Base-by-base conservation (phyloP, 2,797 vertebrate species). In the Chelidonichthys spinosus region DNA sequence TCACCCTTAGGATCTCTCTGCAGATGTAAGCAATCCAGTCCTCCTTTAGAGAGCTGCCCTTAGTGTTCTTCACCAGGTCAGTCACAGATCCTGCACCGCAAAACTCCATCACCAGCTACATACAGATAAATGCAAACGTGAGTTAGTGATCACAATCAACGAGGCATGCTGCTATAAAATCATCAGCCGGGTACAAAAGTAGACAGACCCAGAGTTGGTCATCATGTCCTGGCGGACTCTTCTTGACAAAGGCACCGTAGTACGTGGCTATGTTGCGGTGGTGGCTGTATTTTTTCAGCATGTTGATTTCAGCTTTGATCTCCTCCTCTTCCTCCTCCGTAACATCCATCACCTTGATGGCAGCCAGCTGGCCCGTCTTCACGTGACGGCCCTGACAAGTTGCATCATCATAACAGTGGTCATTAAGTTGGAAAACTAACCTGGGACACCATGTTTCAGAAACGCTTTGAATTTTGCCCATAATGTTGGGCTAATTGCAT, bases 291-390 rank as follows among this genome's bases (percentile, higher is more conserved):
- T 97, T 98, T 88, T 98, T 98, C 84, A 98, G 85, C 97, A 98
- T 98, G 93, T 98, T 98, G 91, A 98, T 98, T 89, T 98, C 97
- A 33, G 97, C 97, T 83, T 98, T 98, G 86, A 98, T 98, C 91
- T 98, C 97, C 78, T 98, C 97, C 50, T 98, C 97, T 61, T 98
- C 97, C 37, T 98, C 97, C 94, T 98, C 97, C 0, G 97, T 98
- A 44, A 98, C 97, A 49, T 98, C 97, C 97, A 98, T 98, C 90
- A 98, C 97, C 88, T 98, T 98, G 90, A 98, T 98, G 90, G 97
- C 97, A 25, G 97, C 97, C 92, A 98, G 94, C 93, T 98, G 97
- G 83, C 97, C 90, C 0, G 95, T 96, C 86, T 96, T 96, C 76
- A 96, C 95, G 33, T 96, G 95, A 82, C 95, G 94, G 64, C 95